phyloP scores from a whole-genome alignment of 2,113 vertebrate genomes.

The Tenebrosternarchus preto region DNA sequence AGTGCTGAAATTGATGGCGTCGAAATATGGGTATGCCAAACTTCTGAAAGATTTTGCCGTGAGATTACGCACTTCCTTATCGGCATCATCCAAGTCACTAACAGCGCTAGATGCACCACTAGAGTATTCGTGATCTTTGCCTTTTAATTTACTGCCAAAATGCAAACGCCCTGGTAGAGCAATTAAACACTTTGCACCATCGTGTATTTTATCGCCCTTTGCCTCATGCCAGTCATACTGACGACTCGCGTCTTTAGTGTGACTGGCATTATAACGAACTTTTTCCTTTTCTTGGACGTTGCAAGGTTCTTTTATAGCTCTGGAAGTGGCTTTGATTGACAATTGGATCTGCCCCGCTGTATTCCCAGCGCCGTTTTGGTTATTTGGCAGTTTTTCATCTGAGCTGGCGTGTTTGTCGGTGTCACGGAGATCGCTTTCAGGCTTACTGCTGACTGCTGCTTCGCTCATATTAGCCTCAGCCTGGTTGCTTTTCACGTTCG shows the following conservation, averaged over 20 bases:
- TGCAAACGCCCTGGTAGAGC: constrained; percentile 82
- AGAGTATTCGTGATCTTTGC: constrained; percentile 79
- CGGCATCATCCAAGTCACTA: constrained; percentile 92
- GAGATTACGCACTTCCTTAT: constrained; percentile 93
- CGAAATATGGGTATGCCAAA: constrained; percentile 87
- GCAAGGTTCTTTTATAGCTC: constrained; percentile 91
- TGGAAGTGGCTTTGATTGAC: constrained; percentile 91
- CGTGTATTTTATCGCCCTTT: constrained; percentile 61
- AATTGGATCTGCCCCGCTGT: constrained; percentile 86
- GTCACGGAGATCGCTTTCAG: constrained; percentile 73
- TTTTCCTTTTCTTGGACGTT: constrained; percentile 78
- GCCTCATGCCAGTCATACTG: constrained; percentile 71
- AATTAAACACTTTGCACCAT: constrained; percentile 67
- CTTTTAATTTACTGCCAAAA: constrained; percentile 73
- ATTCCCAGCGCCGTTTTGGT: constrained; percentile 63
- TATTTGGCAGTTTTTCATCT: constrained; percentile 70
- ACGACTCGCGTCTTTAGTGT: constrained; percentile 82
- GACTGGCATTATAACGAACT: constrained; percentile 77
- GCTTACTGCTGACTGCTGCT: constrained; percentile 77
- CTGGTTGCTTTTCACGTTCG: constrained; percentile 42
- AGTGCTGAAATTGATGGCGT: constrained; percentile 81
- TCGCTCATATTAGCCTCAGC: constrained; percentile 69
- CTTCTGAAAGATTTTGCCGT: constrained; percentile 91
- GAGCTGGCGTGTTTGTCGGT: constrained; percentile 73
- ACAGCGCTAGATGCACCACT: constrained; percentile 91